phyloP scores from a whole-genome alignment of 2,888 invertebrate genomes.

The Drosophila flavopinicola region DNA sequence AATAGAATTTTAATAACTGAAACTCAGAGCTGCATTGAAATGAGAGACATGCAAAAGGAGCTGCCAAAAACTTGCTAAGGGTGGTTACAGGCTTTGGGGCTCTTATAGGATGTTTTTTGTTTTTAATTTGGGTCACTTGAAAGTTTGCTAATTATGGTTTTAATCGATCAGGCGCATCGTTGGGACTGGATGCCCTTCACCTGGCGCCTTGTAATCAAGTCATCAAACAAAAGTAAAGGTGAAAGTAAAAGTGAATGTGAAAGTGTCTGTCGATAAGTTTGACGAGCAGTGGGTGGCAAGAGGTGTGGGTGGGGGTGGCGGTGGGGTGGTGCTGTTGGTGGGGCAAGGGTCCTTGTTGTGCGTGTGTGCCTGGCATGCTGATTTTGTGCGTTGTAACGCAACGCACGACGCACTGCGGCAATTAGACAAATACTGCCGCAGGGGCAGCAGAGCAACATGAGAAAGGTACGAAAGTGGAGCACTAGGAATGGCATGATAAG shows the following conservation, averaged over 20 bases:
- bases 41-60: constrained; percentile 9
- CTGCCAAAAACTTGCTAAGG: neutral
- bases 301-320: neutral
- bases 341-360: constrained; percentile 4
- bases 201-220: constrained; percentile 55
- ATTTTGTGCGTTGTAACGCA: constrained; percentile 45
- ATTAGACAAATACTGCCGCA: constrained; percentile 52
- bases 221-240: constrained; percentile 38
- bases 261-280: constrained; percentile 39
- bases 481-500: neutral
- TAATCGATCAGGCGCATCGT: constrained; percentile 63
- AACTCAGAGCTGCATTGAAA: constrained; percentile 20
- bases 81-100: no score
- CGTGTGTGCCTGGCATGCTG: constrained; percentile 65
- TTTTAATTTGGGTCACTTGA: constrained; percentile 44
- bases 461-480: neutral
- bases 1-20: constrained; percentile 73
- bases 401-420: constrained; percentile 56
- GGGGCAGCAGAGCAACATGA: constrained; percentile 1
- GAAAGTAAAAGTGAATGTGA: constrained; percentile 18
- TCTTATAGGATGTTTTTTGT: neutral
- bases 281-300: neutral
- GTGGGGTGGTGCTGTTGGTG: no score
- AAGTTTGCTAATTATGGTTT: constrained; percentile 74
- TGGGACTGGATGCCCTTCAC: constrained; percentile 15